These are phyloP conservation scores for Arion vulgaris DNA, from an alignment of 1,140 invertebrate genomes.

Conservation along the genomic window DNA sequence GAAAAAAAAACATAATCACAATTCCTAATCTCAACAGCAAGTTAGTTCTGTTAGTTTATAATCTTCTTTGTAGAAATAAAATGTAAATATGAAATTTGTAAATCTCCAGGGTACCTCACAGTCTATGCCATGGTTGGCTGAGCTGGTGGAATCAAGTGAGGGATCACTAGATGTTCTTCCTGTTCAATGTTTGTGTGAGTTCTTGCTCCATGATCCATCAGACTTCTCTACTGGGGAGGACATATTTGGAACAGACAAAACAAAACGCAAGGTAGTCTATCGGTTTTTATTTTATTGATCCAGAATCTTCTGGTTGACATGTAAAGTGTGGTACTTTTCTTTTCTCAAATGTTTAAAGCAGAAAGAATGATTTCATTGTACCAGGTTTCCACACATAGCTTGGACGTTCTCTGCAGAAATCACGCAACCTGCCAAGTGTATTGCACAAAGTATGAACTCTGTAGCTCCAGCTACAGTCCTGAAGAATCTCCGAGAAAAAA, in stretches of 20 bases:
- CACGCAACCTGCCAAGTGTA: too few species aligned
- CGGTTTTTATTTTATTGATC: neutral
- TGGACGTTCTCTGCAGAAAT: too few species aligned
- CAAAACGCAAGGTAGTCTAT: conserved; percentile 65
- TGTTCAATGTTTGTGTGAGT: conserved; percentile 96
- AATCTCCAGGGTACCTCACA: conserved; percentile 79
- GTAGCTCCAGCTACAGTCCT: too few species aligned
- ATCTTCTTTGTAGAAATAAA: neutral
- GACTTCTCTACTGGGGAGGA: conserved; percentile 58
- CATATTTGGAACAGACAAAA: conserved; percentile 64
- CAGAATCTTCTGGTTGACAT: neutral
- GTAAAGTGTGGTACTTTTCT: too few species aligned
- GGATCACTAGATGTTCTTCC: conserved; percentile 89
- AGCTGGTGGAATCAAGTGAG: conserved; percentile 92
- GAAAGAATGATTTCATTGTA: too few species aligned
- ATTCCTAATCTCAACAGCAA: too few species aligned
- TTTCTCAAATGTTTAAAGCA: too few species aligned
- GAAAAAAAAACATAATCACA: too few species aligned
- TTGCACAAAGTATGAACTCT: too few species aligned
- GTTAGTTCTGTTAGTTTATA: too few species aligned
- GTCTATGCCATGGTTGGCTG: conserved; percentile 97
- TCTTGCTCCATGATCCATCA: conserved; percentile 82
- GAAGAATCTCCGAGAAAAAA: too few species aligned
- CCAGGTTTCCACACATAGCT: too few species aligned
- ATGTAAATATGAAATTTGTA: neutral